phyloP scores from a whole-genome alignment of 2,797 vertebrate species.

The Microhierax caerulescens region DNA sequence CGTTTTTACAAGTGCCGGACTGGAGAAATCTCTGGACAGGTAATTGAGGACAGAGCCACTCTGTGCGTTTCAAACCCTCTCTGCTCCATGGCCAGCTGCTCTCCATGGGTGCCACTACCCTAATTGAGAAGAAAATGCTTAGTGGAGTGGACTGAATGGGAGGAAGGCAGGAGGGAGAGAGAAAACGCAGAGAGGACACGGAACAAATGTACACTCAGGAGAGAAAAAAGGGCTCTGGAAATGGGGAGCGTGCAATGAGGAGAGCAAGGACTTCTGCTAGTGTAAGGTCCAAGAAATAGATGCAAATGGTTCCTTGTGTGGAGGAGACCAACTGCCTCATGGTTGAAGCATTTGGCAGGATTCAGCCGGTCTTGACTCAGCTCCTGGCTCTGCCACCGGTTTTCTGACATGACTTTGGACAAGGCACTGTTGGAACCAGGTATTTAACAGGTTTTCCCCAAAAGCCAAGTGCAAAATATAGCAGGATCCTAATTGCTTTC shows the following conservation, averaged over 20 bases:
- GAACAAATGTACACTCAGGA: background rate
- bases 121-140: background rate
- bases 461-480: fast-evolving
- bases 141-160: background rate
- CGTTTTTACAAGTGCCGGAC: background rate
- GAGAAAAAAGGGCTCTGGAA: background rate
- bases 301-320: fast-evolving
- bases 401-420: background rate
- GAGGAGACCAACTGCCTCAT: background rate
- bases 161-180: background rate
- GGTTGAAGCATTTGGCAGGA: background rate
- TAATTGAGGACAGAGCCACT: background rate
- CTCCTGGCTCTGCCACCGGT: background rate
- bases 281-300: background rate
- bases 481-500: background rate
- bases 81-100: background rate
- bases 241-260: fast-evolving
- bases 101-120: background rate
- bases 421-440: fast-evolving
- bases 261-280: background rate
- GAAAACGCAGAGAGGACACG: background rate
- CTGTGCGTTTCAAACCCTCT: background rate
- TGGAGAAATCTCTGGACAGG: background rate
- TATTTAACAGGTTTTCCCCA: background rate
- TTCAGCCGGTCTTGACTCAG: background rate